Percentiles rank a stretch among this genome's conserved stretches.
These are phyloP conservation scores for Philonicus albiceps DNA, from an alignment of 2,888 invertebrate species.

Conservation along the genomic window DNA sequence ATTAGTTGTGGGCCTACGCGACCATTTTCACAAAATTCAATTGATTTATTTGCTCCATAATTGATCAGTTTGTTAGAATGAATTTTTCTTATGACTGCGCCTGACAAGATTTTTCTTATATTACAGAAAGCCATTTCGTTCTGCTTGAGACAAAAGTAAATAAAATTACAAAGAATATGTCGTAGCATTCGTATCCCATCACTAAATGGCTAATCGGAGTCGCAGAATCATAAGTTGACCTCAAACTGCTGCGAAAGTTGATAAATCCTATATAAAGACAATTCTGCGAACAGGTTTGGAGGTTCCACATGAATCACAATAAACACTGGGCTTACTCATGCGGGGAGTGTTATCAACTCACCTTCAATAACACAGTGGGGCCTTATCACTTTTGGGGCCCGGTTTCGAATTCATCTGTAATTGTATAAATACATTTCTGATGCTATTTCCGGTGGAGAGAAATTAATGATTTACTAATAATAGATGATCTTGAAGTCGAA, in stretches of 20 bases:
- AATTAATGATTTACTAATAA: slow-evolving; percentile 17
- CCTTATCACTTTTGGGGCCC: not conserved
- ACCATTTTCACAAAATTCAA: not conserved
- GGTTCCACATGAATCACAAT: not conserved
- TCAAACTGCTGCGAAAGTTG: not conserved
- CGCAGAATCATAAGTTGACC: not conserved
- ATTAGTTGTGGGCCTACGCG: not conserved
- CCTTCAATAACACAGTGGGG: not conserved
- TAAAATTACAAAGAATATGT: not conserved
- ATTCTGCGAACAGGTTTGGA: not conserved
- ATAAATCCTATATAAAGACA: not conserved
- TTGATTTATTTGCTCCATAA: not conserved
- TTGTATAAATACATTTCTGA: not conserved
- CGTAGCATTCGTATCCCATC: not conserved
- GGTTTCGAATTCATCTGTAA: not conserved
- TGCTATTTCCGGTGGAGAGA: not conserved
- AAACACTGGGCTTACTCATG: not conserved
- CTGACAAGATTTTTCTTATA: not conserved
- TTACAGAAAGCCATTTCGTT: not conserved
- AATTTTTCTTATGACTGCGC: not conserved
- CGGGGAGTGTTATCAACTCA: not conserved
- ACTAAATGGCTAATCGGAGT: not conserved
- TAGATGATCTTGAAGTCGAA: slow-evolving; percentile 23
- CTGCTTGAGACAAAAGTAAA: not conserved
- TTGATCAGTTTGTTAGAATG: not conserved